These are phyloP conservation scores for Stomorhina lunata DNA, from an alignment of 2,888 invertebrate species.

Conservation along the genomic window DNA sequence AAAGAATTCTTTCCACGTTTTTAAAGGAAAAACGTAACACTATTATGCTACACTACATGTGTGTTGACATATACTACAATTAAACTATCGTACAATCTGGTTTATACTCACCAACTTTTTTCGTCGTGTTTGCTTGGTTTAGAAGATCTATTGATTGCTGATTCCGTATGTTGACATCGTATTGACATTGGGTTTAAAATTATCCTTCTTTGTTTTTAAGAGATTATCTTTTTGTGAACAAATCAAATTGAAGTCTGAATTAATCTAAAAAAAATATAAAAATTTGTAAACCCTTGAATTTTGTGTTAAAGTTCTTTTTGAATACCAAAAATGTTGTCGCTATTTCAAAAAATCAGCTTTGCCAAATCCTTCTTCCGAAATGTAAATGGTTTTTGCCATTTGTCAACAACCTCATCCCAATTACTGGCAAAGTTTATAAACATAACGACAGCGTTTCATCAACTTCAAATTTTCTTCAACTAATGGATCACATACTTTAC, in stretches of 20 bases:
- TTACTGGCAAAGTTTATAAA: conserved; percentile 48
- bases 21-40: no score
- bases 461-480: conserved; percentile 44
- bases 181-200: conserved; percentile 50
- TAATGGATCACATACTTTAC: conserved; percentile 45
- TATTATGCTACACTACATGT: no score
- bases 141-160: no score
- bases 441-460: conserved; percentile 53
- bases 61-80: no score
- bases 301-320: conserved; percentile 45
- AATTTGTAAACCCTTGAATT: conserved; percentile 45
- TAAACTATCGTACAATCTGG: no score
- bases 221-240: conserved; percentile 56
- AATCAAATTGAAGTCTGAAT: conserved; percentile 59
- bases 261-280: conserved; percentile 59
- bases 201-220: conserved; percentile 60
- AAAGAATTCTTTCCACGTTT: no score
- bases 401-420: conserved; percentile 9
- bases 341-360: conserved; percentile 44
- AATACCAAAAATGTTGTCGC: conserved; percentile 48
- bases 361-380: conserved; percentile 28
- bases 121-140: no score
- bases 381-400: no score
- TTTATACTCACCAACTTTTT: conserved; percentile 19
- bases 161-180: no score